Evolutionary conservation across 53 echinoderm and acorn worm species (phyloP).

Genomic region (Hippasteria phrygiana): DNA sequence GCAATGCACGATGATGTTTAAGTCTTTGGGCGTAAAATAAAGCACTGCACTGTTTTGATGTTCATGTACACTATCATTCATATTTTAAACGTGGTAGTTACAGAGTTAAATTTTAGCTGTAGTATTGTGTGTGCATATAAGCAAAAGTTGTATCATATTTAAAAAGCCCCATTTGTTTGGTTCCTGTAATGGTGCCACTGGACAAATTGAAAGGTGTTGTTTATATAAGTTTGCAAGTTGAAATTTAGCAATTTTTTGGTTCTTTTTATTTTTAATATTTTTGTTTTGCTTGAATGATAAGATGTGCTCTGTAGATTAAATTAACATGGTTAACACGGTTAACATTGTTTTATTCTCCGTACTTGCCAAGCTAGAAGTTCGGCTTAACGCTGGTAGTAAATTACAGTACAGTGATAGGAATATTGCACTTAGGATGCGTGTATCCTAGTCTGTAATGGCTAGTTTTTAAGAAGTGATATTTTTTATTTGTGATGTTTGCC

Average conservation of each 20-base stretch:
- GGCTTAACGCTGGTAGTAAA: background rate
- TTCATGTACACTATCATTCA: conserved; percentile 11
- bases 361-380: conserved; percentile 44
- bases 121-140: conserved; percentile 32
- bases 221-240: conserved; percentile 54
- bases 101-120: background rate
- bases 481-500: background rate
- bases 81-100: background rate
- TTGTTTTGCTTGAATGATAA: background rate
- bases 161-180: conserved; percentile 62
- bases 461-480: background rate
- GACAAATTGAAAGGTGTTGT: conserved; percentile 71
- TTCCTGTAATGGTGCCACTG: conserved; percentile 2
- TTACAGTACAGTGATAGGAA: conserved; percentile 9
- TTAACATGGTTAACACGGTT: too few species aligned
- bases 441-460: background rate
- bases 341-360: background rate
- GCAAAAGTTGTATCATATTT: conserved; percentile 60
- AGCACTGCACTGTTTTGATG: conserved; percentile 19
- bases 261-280: background rate
- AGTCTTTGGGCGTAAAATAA: too few species aligned
- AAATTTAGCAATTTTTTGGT: conserved; percentile 20
- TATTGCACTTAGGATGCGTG: background rate
- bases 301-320: conserved; percentile 32
- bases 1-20: too few species aligned